Conservation (phyloP, 2,888 invertebrate species). For the Drosophila algonquin region DNA sequence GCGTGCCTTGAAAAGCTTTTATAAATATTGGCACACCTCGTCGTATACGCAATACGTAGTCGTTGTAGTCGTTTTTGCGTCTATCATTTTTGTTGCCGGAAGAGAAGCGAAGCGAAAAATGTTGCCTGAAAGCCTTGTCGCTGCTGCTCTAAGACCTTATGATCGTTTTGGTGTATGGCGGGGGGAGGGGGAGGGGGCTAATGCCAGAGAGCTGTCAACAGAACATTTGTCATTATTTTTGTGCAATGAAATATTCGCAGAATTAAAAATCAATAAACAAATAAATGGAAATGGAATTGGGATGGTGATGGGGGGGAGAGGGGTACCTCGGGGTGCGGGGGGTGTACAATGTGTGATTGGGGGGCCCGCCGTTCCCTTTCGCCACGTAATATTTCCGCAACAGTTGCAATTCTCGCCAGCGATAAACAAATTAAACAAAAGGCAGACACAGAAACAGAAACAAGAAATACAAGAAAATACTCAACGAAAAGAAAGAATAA, state of each 20-base stretch:
- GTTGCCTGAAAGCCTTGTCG: slow-evolving; percentile 17
- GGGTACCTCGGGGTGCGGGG: too few species aligned
- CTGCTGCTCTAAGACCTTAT: slow-evolving; percentile 15
- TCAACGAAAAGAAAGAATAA: neutral
- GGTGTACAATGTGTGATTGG: neutral
- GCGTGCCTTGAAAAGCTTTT: slow-evolving; percentile 16
- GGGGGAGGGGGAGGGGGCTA: neutral
- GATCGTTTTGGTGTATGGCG: neutral
- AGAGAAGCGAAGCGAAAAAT: slow-evolving; percentile 17
- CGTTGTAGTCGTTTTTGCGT: neutral
- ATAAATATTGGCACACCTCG: slow-evolving; percentile 29
- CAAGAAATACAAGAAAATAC: slow-evolving; percentile 8
- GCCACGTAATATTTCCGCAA: slow-evolving; percentile 71
- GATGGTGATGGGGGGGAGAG: too few species aligned
- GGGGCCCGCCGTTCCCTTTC: too few species aligned
- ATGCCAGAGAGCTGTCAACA: slow-evolving; percentile 41
- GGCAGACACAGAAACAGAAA: slow-evolving; percentile 35
- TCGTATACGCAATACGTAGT: slow-evolving; percentile 40
- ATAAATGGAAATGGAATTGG: slow-evolving; percentile 21
- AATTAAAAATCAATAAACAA: slow-evolving; percentile 71
- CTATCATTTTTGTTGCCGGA: slow-evolving; percentile 31
- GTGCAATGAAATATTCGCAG: slow-evolving; percentile 50
- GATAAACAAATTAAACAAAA: slow-evolving; percentile 69
- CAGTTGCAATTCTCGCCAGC: slow-evolving; percentile 58
- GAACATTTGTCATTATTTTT: slow-evolving; percentile 34